These are phyloP conservation scores for Mimumesa dahlbomi DNA, from an alignment of 2,888 invertebrate genomes.

Conservation along the genomic window DNA sequence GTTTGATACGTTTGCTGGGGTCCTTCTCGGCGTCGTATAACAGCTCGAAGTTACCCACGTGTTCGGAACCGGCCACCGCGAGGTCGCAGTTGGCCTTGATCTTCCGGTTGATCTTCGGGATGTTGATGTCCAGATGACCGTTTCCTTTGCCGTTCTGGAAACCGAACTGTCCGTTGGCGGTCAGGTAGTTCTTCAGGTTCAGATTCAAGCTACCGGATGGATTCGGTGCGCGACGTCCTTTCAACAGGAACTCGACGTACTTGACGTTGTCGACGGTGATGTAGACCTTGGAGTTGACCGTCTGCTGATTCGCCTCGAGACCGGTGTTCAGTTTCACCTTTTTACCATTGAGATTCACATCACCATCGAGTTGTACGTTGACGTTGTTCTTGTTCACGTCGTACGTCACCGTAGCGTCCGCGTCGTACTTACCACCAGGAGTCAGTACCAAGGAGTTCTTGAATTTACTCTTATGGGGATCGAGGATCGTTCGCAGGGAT, in stretches of 20 bases:
- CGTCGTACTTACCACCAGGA: constrained; percentile 84
- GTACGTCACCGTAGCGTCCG: constrained; percentile 83
- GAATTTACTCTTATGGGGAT: constrained; percentile 83
- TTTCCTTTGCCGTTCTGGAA: constrained; percentile 86
- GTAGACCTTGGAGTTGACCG: constrained; percentile 82
- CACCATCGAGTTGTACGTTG: constrained; percentile 79
- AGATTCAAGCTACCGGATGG: constrained; percentile 83
- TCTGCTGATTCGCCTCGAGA: constrained; percentile 78
- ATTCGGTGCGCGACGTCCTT: constrained; percentile 79
- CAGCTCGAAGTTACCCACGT: constrained; percentile 84
- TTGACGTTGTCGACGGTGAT: constrained; percentile 81
- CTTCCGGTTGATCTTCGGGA: constrained; percentile 81
- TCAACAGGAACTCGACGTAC: constrained; percentile 83
- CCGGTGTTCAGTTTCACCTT: constrained; percentile 82
- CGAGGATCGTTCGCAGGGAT: constrained; percentile 83
- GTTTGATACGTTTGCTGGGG: constrained; percentile 85
- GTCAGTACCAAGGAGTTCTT: constrained; percentile 83
- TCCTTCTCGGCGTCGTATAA: constrained; percentile 87
- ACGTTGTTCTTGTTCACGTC: constrained; percentile 82
- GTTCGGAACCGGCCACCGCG: constrained; percentile 83
- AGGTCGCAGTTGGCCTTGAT: constrained; percentile 82
- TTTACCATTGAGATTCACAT: constrained; percentile 83
- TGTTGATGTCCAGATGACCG: constrained; percentile 82
- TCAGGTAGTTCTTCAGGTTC: constrained; percentile 83
- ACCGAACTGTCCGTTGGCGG: constrained; percentile 85